Conservation (phyloP, 1,140 invertebrate species). For the Rhyacophila brunnea region DNA sequence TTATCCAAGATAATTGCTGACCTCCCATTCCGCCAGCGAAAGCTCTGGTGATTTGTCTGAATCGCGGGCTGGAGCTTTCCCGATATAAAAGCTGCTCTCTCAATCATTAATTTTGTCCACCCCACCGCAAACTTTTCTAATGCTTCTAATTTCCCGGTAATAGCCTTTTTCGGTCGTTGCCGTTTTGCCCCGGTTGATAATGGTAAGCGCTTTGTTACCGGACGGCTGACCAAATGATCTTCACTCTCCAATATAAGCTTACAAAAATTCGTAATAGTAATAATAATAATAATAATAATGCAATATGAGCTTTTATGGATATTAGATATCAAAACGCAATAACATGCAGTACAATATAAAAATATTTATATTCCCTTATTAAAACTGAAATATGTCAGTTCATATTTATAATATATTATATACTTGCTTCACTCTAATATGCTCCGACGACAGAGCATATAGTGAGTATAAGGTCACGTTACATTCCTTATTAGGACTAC, state of each 20-base stretch:
- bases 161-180: conserved; percentile 24
- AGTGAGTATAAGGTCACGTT: no score
- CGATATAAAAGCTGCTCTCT: conserved; percentile 1
- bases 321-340: no score
- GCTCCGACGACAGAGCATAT: no score
- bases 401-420: no score
- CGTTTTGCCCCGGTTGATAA: conserved; percentile 7
- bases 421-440: no score
- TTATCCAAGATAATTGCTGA: conserved; percentile 30
- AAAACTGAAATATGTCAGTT: no score
- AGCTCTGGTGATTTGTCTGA: background rate
- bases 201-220: conserved; percentile 11
- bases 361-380: no score
- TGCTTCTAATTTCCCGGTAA: conserved; percentile 36
- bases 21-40: conserved; percentile 10
- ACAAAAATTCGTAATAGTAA: no score
- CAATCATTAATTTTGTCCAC: conserved; percentile 34
- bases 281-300: no score
- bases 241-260: background rate
- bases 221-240: background rate
- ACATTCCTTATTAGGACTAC: no score
- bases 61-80: background rate
- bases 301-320: no score
- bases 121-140: conserved; percentile 36
- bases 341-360: no score